These are phyloP conservation scores for Mohoua ochrocephala DNA, from an alignment of 2,113 vertebrate species.

Conservation along the genomic window DNA sequence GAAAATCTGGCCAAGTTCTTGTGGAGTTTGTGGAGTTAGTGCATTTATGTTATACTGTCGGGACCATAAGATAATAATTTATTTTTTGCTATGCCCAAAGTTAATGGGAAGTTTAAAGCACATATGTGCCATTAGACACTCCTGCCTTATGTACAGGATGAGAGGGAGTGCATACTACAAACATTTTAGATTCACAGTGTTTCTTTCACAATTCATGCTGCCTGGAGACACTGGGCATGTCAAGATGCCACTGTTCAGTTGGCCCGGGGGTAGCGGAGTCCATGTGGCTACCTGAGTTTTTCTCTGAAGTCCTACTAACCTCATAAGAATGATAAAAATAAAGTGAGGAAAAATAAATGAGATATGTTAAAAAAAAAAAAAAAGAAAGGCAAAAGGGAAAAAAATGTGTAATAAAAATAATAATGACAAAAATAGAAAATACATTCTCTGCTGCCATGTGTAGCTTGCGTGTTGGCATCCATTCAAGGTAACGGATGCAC, in stretches of 20 bases:
- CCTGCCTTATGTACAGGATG: not conserved
- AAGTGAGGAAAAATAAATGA: not conserved
- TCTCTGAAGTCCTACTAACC: not conserved
- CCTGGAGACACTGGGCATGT: not conserved
- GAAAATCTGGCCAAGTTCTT: not conserved
- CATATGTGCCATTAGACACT: accelerated
- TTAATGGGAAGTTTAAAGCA: not conserved
- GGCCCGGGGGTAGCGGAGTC: not conserved
- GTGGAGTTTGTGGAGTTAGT: not conserved
- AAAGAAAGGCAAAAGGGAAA: not conserved
- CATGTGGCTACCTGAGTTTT: not conserved
- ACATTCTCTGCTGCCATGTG: not conserved
- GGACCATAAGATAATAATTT: not conserved
- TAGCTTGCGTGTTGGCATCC: not conserved
- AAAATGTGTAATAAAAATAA: not conserved
- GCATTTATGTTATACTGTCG: not conserved
- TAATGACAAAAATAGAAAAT: not conserved
- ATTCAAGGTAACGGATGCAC: not conserved
- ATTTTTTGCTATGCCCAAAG: not conserved
- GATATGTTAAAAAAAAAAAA: not conserved
- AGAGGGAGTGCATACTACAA: not conserved
- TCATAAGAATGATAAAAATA: not conserved
- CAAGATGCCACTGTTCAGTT: not conserved
- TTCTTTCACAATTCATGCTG: not conserved
- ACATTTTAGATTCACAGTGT: not conserved